phyloP scores from a whole-genome alignment of 2,888 invertebrate species.

The Cenopis cana region DNA sequence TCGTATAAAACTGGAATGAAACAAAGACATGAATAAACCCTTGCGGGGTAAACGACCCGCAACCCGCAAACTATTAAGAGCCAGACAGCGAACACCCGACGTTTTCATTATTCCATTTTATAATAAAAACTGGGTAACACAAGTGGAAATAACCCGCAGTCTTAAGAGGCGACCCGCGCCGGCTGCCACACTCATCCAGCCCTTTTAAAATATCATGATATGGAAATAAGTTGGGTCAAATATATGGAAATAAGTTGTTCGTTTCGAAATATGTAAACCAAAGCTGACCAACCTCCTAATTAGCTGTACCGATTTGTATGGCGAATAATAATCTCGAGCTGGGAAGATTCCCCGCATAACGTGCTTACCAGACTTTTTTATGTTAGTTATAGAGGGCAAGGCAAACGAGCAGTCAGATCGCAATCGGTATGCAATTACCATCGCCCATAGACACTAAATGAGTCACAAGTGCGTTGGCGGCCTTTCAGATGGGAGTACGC shows the following conservation, averaged over 20 bases:
- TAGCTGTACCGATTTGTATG: no score
- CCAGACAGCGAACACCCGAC: constrained; percentile 31
- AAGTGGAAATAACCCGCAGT: constrained; percentile 33
- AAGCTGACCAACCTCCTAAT: no score
- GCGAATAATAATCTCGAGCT: no score
- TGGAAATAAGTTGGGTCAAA: no score
- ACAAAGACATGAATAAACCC: constrained; percentile 18
- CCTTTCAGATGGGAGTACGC: no score
- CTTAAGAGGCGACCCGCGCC: neutral
- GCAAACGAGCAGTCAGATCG: no score
- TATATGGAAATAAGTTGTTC: neutral
- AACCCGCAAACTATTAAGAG: constrained; percentile 29
- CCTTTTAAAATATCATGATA: neutral
- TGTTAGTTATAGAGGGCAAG: no score
- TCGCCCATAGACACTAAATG: no score
- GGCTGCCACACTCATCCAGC: constrained; percentile 17
- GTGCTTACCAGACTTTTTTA: no score
- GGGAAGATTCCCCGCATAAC: no score
- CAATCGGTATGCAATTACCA: no score
- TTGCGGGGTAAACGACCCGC: constrained; percentile 21
- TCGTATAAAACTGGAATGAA: constrained; percentile 10
- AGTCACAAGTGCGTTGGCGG: no score
- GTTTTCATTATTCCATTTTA: constrained; percentile 43
- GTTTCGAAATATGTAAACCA: neutral
- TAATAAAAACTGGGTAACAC: constrained; percentile 40